Evolutionary conservation across 2,113 vertebrate genomes (phyloP).

Genomic region (Leucopsar rothschildi): DNA sequence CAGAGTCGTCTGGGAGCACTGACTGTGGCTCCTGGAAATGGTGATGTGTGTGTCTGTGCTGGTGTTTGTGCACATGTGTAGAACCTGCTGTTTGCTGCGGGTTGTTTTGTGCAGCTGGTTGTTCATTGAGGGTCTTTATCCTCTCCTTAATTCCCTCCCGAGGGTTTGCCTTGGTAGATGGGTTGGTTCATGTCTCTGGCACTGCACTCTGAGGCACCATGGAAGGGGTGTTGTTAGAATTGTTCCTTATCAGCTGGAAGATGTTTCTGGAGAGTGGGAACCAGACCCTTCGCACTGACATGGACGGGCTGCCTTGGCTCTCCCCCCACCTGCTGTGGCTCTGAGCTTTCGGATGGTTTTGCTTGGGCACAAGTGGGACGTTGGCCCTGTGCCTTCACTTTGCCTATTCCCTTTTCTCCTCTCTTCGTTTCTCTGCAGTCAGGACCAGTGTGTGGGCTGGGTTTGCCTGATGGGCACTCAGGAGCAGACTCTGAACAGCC

Average conservation of each 20-base stretch:
- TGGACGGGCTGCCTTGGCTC: fast-evolving
- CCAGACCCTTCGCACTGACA: not conserved
- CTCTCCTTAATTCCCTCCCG: not conserved
- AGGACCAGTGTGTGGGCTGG: not conserved
- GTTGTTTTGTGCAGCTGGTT: not conserved
- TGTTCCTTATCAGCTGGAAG: not conserved
- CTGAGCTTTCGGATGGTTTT: not conserved
- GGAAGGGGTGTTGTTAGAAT: not conserved
- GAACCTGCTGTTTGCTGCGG: not conserved
- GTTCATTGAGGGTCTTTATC: not conserved
- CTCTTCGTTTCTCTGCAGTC: not conserved
- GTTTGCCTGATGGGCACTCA: not conserved
- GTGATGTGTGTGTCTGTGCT: not conserved
- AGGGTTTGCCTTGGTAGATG: not conserved
- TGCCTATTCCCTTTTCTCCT: not conserved
- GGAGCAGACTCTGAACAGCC: not conserved
- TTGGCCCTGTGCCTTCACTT: not conserved
- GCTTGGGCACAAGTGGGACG: fast-evolving
- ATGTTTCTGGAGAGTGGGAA: not conserved
- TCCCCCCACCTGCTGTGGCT: not conserved
- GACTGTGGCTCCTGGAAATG: not conserved
- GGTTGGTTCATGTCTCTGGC: not conserved
- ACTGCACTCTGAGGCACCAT: not conserved
- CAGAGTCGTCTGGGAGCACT: not conserved
- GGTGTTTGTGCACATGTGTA: not conserved